Percentiles rank a stretch among this genome's conserved stretches.
These are phyloP conservation scores for Galbula dea DNA, from an alignment of 2,113 vertebrate genomes.

Conservation along the genomic window DNA sequence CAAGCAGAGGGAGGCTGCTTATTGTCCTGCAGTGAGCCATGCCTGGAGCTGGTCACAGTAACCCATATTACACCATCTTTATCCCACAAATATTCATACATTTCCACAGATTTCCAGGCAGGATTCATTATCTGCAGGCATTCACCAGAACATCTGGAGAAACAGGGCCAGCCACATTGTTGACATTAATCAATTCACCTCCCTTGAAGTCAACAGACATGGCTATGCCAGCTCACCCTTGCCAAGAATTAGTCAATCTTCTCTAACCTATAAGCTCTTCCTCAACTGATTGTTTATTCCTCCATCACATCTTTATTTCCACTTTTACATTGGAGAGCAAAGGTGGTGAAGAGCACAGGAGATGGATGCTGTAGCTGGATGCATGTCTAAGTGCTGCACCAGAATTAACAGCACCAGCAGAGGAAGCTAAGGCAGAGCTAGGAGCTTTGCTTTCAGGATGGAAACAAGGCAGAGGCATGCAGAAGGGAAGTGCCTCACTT, in stretches of 20 bases:
- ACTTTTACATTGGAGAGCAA: background rate
- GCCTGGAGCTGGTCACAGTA: background rate
- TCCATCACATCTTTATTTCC: background rate
- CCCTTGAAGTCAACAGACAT: background rate
- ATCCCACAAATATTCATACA: background rate
- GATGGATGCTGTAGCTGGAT: too few relatives aligned
- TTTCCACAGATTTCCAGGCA: background rate
- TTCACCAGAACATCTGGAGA: constrained; percentile 11
- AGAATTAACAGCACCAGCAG: background rate
- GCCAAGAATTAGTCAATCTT: constrained; percentile 31
- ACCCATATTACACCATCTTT: background rate
- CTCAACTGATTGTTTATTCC: background rate
- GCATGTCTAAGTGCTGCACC: background rate
- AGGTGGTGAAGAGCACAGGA: background rate
- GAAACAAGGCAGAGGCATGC: background rate
- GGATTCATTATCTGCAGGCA: background rate
- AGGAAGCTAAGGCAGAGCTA: background rate
- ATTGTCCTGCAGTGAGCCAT: background rate
- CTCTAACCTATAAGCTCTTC: background rate
- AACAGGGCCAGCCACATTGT: background rate
- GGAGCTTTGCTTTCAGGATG: background rate
- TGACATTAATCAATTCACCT: background rate
- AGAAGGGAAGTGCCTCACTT: too few relatives aligned
- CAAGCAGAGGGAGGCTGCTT: background rate
- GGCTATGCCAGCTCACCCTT: background rate